Evolutionary conservation across 2,113 vertebrate genomes (phyloP), one percentile per base, ranked within the genome.

Genomic region (Nothoprocta pentlandii): DNA sequence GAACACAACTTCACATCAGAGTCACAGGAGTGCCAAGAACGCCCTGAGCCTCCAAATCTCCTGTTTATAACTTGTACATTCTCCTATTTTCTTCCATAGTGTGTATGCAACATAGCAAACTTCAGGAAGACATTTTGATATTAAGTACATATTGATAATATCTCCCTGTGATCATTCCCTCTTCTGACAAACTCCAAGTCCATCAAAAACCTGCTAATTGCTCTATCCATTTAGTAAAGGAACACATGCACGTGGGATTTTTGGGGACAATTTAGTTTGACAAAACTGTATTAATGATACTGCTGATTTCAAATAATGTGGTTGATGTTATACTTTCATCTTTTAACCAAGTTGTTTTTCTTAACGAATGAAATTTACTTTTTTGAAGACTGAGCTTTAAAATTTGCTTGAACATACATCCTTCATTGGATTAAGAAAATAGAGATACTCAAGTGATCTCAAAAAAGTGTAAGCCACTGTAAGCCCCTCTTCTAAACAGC

Each of bases 51-150:
- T 28, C 44, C 73, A 81, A 58, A 92, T 90, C 73, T 73, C 32
- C 87, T 94, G 85, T 85, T 93, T 86, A 53, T 69, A 14, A 30
- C 90, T 92, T 2, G 1, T 36, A 11, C n/a, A 61, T 51, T 86
- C 93, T 78, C 89, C 92, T 79, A 81, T 89, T 62, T 71, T 74
- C 92, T 87, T 89, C 85, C 61, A 51, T 64, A 54, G 22, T 11
- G 59, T 0, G 2, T 41, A 17, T n/a, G 82, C 80, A 47, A 78
- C 47, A 8, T 15, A 5, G 49, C 39, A 71, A 85, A 92, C 90
- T 92, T 84, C 3, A 13, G 16, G 23, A 64, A 92, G 80, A 54
- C 20, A 49, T 49, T 49, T 49, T 49, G 49, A 23, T 49, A 49
- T 5, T 49, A 39, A 39, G 36, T 39, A 54, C 20, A 49, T 49